Evolutionary conservation across 1,140 invertebrate genomes (phyloP), one percentile per base, ranked within the genome.

Genomic region (Dendroctonus ponderosae): DNA sequence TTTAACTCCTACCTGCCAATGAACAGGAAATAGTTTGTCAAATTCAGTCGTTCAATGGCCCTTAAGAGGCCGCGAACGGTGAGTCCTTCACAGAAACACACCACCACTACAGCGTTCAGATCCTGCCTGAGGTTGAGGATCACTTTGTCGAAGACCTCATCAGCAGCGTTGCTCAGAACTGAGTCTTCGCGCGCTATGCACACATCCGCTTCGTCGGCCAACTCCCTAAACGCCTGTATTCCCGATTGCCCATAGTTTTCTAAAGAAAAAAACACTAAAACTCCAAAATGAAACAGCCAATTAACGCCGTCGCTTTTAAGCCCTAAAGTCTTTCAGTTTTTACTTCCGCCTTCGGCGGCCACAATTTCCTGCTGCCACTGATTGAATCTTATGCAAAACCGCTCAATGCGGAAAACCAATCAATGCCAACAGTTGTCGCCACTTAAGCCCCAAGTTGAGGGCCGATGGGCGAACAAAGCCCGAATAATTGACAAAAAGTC

Each of bases 51-150:
- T 68, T 84, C 82, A 3, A 86, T 84, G 0, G 90, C 89, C 64
- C 81, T 81, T 62, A 92, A 80, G n/a, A 93, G 79, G 9, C 85
- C 85, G 59, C 85, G 77, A 44, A 92, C 85, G 0, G 89, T 91
- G 75, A 85, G 82, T 5, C 91, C 90, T 79, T 93, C 90, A 78
- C 91, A 93, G 82, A 92, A 93, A 77, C 91, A 93, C 3, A 92
- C 88, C n/a, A 91, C 86, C 5, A 91, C 90, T 42, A 82, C 80
- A 6, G 88, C 88, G 42, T 82, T 82, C 7, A 79, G 78, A 66
- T 85, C 85, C 71, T 84, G 80, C 59, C 81, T 76, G 7, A 91
- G 79, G 62, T 84, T 85, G 15, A 76, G 74, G 7, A 90, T 78
- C 2, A 89, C 82, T 57, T 81, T 80, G 72, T 88, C 85, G 76